Conservation (phyloP, 2,113 vertebrate genomes). For the Pseudopipra pipra region DNA sequence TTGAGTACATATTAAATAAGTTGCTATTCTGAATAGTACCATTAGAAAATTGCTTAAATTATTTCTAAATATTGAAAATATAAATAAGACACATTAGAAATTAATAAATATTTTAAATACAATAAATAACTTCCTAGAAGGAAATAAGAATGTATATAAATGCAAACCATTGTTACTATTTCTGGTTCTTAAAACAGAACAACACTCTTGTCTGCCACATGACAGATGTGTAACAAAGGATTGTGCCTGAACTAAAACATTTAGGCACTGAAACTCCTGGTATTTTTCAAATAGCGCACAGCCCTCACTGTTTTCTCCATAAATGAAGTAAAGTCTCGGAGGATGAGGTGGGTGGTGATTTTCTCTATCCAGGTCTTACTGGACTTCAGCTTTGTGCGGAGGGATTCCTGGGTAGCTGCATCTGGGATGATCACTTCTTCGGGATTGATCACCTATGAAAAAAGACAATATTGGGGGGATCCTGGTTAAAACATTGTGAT, state of each 20-base stretch:
- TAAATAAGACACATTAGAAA: conserved; percentile 60
- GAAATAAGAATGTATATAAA: conserved; percentile 42
- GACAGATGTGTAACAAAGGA: conserved; percentile 60
- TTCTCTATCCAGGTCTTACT: conserved; percentile 67
- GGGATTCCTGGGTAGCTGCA: conserved; percentile 5
- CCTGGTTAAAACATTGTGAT: neutral
- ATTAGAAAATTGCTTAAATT: conserved; percentile 28
- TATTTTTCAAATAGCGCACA: conserved; percentile 41
- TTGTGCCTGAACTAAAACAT: conserved; percentile 56
- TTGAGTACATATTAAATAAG: conserved; percentile 17
- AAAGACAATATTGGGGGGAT: neutral
- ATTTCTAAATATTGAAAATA: conserved; percentile 30
- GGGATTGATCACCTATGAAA: conserved; percentile 68
- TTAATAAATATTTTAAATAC: conserved; percentile 69
- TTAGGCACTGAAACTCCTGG: conserved; percentile 23
- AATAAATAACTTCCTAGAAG: conserved; percentile 71
- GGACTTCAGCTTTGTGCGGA: conserved; percentile 38
- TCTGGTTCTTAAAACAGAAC: conserved; percentile 78
- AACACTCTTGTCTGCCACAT: conserved; percentile 62
- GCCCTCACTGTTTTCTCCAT: conserved; percentile 73
- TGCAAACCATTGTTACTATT: conserved; percentile 45
- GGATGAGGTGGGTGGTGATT: conserved; percentile 71
- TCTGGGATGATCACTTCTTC: conserved; percentile 15
- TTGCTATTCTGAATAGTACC: neutral
- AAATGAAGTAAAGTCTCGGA: conserved; percentile 75